Evolutionary conservation across 2,113 vertebrate species (phyloP).

Genomic region (Empidonax alnorum): DNA sequence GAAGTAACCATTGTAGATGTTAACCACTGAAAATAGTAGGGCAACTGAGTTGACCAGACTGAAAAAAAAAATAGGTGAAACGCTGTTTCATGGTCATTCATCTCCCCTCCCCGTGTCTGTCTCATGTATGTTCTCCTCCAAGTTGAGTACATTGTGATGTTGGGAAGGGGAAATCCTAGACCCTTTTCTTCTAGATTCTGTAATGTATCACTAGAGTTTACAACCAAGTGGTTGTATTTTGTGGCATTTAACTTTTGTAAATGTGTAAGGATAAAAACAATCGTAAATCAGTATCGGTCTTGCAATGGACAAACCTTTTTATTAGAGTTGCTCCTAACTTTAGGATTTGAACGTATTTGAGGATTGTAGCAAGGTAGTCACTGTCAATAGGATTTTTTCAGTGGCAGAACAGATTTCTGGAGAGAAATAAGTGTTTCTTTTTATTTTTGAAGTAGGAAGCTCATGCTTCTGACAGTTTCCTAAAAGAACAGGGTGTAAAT

Average conservation of each 20-base stretch:
- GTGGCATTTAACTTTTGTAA: not conserved
- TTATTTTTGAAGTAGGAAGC: not conserved
- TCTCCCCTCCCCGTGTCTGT: not conserved
- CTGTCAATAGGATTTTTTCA: not conserved
- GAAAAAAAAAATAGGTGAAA: not conserved
- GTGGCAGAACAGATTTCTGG: not conserved
- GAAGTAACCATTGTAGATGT: not conserved
- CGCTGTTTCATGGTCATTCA: not conserved
- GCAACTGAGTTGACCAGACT: not conserved
- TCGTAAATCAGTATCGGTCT: not conserved
- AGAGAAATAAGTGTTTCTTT: not conserved
- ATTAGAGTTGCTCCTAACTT: not conserved
- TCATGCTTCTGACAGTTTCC: not conserved
- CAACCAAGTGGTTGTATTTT: not conserved
- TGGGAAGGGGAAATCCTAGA: not conserved
- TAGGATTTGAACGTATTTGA: not conserved
- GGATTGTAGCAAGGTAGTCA: not conserved
- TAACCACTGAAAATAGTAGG: not conserved
- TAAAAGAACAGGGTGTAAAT: not conserved
- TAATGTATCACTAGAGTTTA: not conserved
- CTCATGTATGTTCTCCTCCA: fast-evolving
- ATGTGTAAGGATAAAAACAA: not conserved
- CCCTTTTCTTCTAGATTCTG: not conserved
- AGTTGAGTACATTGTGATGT: not conserved
- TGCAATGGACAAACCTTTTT: not conserved